Evolutionary conservation across 1,140 invertebrate species (phyloP), one percentile per base, ranked within the genome.

Genomic region (Apis laboriosa): DNA sequence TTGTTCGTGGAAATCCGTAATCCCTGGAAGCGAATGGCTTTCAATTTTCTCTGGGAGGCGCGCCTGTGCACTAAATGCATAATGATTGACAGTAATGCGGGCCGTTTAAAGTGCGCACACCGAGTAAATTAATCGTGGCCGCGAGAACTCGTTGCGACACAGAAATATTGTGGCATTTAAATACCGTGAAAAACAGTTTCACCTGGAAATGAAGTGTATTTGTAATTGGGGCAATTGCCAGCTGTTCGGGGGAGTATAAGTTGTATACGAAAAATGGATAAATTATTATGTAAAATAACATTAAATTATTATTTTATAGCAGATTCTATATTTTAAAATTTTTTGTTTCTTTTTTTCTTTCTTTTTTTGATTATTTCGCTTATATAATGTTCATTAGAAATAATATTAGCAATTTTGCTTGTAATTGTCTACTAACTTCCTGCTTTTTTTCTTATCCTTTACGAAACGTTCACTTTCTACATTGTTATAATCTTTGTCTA

Each of bases 91-190:
- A 66, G 51, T 51, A 66, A 80, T 75, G 34, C 28, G 71, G 58
- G 34, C 63, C 17, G 72, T 5, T 19, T 19, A 43, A 55, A 51
- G 43, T 43, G 58, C 58, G 9, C 56, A 53, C 60, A 43, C 60
- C 12, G n/a, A 15, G 61, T 43, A 24, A 76, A 75, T 81, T 67
- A 75, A 81, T 74, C 34, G 34, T 58, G 43, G 19, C 3, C 21
- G 34, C 63, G 34, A 76, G 61, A 24, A 61, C n/a, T 5, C 9
- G 34, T 81, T 67, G 79, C 72, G 55, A 58, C 79, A 80, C 7
- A 34, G 66, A 76, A 67, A 76, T 64, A 67, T 81, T 75, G 72
- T 53, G 79, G 67, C 79, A 76, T 81, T 76, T 67, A 67, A 76
- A 58, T 49, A 72, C 55, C 55, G 74, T 68, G 66, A 76, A 81